These are phyloP conservation scores for Passer domesticus DNA, from an alignment of 2,113 vertebrate genomes.

Conservation along the genomic window DNA sequence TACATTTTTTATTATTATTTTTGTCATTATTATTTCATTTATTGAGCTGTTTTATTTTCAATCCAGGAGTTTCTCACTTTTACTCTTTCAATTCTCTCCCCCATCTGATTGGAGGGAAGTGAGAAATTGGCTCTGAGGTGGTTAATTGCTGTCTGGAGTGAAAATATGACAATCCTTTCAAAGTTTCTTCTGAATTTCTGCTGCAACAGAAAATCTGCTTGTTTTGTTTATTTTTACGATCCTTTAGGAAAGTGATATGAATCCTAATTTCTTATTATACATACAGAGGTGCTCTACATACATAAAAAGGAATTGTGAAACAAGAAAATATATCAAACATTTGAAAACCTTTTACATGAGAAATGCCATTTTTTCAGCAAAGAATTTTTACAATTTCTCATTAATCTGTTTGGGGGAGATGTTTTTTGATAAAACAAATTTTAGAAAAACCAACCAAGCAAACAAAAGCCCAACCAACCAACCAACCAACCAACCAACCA, in stretches of 20 bases:
- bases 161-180: fast-evolving
- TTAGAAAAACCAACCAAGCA: not conserved
- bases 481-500: not conserved
- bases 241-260: not conserved
- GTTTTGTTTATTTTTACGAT: not conserved
- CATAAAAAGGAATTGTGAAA: not conserved
- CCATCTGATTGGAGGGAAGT: fast-evolving
- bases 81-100: not conserved
- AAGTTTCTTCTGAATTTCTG: not conserved
- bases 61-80: not conserved
- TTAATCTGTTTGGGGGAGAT: not conserved
- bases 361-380: not conserved
- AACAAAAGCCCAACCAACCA: not conserved
- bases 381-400: not conserved
- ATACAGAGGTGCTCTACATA: not conserved
- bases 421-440: not conserved
- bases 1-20: not conserved
- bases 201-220: not conserved
- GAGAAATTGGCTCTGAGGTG: not conserved
- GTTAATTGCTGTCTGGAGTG: not conserved
- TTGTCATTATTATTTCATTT: not conserved
- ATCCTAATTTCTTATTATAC: not conserved
- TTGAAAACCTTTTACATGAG: not conserved
- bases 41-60: not conserved
- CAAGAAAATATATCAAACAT: not conserved